phyloP scores from a whole-genome alignment of 1,140 invertebrate species.

The Drosophila ananassae region DNA sequence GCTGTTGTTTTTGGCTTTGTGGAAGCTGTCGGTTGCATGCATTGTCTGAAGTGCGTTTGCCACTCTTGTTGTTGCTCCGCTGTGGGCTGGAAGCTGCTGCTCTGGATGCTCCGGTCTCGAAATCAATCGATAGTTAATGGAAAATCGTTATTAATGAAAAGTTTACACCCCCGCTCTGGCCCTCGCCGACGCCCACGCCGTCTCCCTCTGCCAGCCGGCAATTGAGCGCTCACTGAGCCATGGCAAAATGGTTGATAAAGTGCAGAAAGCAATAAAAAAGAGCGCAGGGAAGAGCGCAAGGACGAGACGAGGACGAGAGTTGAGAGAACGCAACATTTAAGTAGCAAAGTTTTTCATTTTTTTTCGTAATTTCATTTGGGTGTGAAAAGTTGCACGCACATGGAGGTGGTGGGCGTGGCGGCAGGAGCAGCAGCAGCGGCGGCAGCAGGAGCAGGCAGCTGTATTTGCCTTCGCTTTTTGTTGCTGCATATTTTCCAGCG shows the following conservation, averaged over 20 bases:
- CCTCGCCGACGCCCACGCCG: not conserved
- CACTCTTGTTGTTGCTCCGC: constrained; percentile 51
- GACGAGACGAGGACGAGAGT: not conserved
- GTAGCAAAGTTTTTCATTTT: constrained; percentile 67
- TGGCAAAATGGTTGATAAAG: constrained; percentile 78
- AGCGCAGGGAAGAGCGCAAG: not conserved
- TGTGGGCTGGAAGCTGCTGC: constrained; percentile 53
- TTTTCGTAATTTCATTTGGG: constrained; percentile 75
- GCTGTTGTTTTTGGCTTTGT: constrained; percentile 25
- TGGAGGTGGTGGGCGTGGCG: constrained; percentile 22
- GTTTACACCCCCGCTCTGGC: constrained; percentile 42
- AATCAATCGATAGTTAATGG: constrained; percentile 84
- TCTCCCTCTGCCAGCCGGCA: constrained; percentile 33
- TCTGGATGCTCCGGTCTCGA: constrained; percentile 64
- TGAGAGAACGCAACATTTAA: constrained; percentile 71
- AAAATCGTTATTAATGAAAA: constrained; percentile 84
- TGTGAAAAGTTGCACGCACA: constrained; percentile 79
- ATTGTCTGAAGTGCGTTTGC: constrained; percentile 80
- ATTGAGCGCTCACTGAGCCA: constrained; percentile 75
- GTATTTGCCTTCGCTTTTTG: constrained; percentile 40
- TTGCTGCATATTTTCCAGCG: constrained; percentile 76
- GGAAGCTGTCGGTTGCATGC: constrained; percentile 65
- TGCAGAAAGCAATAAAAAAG: constrained; percentile 69
- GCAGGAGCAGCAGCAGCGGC: constrained; percentile 1
- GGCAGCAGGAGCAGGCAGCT: not conserved